Conservation (phyloP, 2,113 vertebrate genomes). For the Columbina picui region DNA sequence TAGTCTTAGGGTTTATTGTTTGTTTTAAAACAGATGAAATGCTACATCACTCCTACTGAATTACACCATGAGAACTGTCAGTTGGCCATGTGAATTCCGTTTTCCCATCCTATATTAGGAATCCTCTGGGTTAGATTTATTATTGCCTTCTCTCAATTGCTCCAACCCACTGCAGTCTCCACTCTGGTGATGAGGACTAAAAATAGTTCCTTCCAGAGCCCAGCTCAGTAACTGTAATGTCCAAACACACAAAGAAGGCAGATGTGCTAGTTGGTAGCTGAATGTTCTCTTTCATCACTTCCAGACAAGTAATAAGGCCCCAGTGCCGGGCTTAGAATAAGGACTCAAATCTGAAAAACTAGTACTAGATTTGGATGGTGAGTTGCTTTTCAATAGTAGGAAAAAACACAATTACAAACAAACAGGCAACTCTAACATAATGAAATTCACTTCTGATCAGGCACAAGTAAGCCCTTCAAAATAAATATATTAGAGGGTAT, state of each 20-base stretch:
- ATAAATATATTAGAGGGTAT: not conserved
- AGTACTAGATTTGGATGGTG: not conserved
- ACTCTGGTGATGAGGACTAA: not conserved
- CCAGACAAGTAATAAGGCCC: not conserved
- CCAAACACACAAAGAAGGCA: slow-evolving; percentile 20
- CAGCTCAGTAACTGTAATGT: not conserved
- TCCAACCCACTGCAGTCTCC: not conserved
- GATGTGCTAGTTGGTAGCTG: not conserved
- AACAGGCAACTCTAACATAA: not conserved
- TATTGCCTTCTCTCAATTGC: not conserved
- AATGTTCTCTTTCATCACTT: not conserved
- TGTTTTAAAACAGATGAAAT: slow-evolving; percentile 14
- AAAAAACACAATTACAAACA: not conserved
- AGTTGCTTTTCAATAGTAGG: not conserved
- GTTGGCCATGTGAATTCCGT: not conserved
- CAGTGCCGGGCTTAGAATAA: not conserved
- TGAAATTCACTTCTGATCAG: not conserved
- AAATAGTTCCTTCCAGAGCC: slow-evolving; percentile 1
- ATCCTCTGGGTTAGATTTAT: slow-evolving; percentile 9
- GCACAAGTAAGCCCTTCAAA: not conserved
- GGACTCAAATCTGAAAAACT: not conserved
- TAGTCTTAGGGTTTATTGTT: not conserved
- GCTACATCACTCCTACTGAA: not conserved
- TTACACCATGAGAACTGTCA: slow-evolving; percentile 10
- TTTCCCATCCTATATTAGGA: not conserved